Evolutionary conservation across 2,888 invertebrate genomes (phyloP).

Genomic region (Sesia apiformis): DNA sequence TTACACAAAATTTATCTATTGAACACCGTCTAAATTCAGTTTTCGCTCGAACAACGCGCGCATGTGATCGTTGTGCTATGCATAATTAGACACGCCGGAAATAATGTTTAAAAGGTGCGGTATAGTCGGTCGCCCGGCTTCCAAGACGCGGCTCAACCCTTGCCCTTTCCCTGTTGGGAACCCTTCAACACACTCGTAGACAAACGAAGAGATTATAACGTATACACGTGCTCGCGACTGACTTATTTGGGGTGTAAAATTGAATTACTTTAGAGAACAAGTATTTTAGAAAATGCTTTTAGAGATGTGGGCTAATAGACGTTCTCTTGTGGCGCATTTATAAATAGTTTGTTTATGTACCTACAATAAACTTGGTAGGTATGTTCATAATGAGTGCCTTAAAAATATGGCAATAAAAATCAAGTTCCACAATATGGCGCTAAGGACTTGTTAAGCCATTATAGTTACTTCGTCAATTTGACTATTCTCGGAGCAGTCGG

Average conservation of each 20-base stretch:
- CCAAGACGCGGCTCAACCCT: conserved; percentile 37
- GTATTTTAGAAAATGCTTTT: conserved; percentile 44
- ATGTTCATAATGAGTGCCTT: not conserved
- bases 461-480: conserved; percentile 49
- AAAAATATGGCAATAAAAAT: not conserved
- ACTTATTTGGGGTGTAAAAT: conserved; percentile 52
- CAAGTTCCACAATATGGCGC: not conserved
- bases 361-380: not conserved
- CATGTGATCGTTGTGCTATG: conserved; percentile 41
- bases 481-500: conserved; percentile 47
- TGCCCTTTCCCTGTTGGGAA: conserved; percentile 21
- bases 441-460: conserved; percentile 26
- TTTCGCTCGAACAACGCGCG: conserved; percentile 13
- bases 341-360: too few species aligned
- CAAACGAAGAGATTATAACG: conserved; percentile 28
- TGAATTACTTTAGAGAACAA: conserved; percentile 41
- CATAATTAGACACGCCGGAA: conserved; percentile 53
- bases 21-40: conserved; percentile 14
- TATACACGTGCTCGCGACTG: conserved; percentile 29
- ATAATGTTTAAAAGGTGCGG: conserved; percentile 44
- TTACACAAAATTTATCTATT: conserved; percentile 7
- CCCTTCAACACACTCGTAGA: conserved; percentile 15
- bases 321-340: not conserved
- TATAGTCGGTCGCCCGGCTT: conserved; percentile 11
- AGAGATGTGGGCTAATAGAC: conserved; percentile 20